Conservation (phyloP, 2,113 vertebrate genomes). For the Phasianus colchicus region DNA sequence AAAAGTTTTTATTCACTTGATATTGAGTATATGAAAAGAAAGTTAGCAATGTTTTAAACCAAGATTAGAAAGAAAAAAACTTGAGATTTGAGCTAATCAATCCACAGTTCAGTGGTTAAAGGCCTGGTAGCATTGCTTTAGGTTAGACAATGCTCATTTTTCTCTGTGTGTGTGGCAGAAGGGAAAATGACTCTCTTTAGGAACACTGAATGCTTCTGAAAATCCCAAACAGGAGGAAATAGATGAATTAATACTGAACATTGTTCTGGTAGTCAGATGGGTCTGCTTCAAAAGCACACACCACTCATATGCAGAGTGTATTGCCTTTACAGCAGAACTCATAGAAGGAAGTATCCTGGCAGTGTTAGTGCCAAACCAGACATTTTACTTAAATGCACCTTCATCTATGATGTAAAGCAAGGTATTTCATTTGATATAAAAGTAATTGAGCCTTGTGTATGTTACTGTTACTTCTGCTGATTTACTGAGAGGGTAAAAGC, state of each 20-base stretch:
- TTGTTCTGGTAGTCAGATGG: slow-evolving; percentile 11
- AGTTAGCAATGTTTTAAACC: neutral
- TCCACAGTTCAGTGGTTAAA: neutral
- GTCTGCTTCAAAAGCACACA: neutral
- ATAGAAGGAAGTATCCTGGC: neutral
- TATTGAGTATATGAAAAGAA: neutral
- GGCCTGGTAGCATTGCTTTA: neutral
- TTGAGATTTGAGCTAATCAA: neutral
- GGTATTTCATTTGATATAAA: neutral
- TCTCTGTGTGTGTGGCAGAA: slow-evolving; percentile 4
- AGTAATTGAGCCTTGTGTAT: neutral
- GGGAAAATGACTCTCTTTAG: neutral
- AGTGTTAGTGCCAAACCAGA: neutral
- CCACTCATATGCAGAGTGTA: neutral
- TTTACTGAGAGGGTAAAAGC: neutral
- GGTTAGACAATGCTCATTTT: neutral
- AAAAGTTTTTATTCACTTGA: neutral
- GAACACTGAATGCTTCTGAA: neutral
- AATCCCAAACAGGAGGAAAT: neutral
- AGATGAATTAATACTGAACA: neutral
- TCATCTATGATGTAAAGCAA: neutral
- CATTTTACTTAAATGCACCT: neutral
- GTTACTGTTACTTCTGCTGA: neutral
- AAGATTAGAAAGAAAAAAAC: neutral
- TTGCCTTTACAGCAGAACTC: neutral